These are phyloP conservation scores for Notospermus geniculatus DNA, from an alignment of 1,140 invertebrate genomes.

Conservation along the genomic window DNA sequence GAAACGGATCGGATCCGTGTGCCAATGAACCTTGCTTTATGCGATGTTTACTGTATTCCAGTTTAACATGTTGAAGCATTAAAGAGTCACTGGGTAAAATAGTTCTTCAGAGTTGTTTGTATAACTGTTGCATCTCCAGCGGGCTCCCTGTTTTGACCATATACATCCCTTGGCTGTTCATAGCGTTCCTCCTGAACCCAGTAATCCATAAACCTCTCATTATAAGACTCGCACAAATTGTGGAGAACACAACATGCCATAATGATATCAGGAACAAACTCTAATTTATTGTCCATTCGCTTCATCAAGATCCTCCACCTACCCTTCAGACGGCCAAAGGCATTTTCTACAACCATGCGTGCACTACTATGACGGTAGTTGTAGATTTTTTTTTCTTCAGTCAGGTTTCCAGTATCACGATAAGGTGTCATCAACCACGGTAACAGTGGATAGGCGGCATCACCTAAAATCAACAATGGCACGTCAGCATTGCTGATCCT, in stretches of 20 bases:
- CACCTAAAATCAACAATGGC: neutral
- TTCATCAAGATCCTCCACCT: neutral
- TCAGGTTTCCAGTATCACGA: neutral
- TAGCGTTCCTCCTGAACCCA: neutral
- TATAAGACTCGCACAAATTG: neutral
- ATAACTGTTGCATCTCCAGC: neutral
- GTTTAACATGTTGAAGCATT: neutral
- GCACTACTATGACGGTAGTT: neutral
- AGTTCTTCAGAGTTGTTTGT: neutral
- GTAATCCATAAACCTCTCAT: neutral
- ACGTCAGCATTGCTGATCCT: neutral
- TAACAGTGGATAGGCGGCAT: neutral
- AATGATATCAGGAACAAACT: neutral
- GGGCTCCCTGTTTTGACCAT: neutral
- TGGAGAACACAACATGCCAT: constrained; percentile 1
- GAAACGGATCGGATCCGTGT: too few species aligned
- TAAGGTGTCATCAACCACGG: neutral
- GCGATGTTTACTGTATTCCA: neutral
- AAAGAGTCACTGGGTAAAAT: neutral
- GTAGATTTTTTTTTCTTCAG: neutral
- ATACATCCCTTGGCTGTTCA: neutral
- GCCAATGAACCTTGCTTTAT: too few species aligned
- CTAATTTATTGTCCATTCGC: neutral
- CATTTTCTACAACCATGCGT: neutral
- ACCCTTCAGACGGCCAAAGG: neutral